A percentile compares a stretch with the other conserved stretches of the same genome.
These are phyloP conservation scores for Drosophila cognata DNA, from an alignment of 2,888 invertebrate genomes.

Conservation along the genomic window DNA sequence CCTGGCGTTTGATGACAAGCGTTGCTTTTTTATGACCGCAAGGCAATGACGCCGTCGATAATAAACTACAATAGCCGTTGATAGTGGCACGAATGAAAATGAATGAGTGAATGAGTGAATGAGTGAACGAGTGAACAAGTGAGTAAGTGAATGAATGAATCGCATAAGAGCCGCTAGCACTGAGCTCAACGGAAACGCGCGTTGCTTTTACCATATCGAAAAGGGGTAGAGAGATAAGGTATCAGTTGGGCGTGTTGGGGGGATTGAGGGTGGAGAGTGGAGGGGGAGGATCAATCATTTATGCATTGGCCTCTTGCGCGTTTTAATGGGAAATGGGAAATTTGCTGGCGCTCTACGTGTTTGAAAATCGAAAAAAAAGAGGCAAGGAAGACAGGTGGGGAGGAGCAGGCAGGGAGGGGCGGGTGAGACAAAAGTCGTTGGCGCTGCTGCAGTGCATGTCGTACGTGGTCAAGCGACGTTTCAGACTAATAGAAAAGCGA, in stretches of 20 bases:
- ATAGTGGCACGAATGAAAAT: slow-evolving; percentile 63
- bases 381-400: neutral
- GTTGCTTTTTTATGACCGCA: slow-evolving; percentile 62
- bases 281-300: slow-evolving; percentile 66
- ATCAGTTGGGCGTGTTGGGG: neutral
- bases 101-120: slow-evolving; percentile 25
- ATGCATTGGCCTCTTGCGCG: slow-evolving; percentile 75
- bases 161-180: slow-evolving; percentile 36
- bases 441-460: slow-evolving; percentile 44
- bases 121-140: slow-evolving; percentile 30
- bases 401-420: neutral
- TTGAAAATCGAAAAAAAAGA: slow-evolving; percentile 64
- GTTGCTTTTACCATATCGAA: slow-evolving; percentile 25
- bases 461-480: slow-evolving; percentile 74
- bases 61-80: slow-evolving; percentile 73
- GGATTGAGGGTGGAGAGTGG: neutral
- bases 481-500: slow-evolving; percentile 73
- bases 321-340: slow-evolving; percentile 71
- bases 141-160: slow-evolving; percentile 64
- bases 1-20: slow-evolving; percentile 47
- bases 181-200: slow-evolving; percentile 38
- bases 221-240: neutral
- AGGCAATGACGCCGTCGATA: slow-evolving; percentile 49
- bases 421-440: slow-evolving; percentile 15
- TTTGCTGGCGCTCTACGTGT: slow-evolving; percentile 75